Conservation (phyloP, 2,797 vertebrate species). For the Eospalax fontanierii region DNA sequence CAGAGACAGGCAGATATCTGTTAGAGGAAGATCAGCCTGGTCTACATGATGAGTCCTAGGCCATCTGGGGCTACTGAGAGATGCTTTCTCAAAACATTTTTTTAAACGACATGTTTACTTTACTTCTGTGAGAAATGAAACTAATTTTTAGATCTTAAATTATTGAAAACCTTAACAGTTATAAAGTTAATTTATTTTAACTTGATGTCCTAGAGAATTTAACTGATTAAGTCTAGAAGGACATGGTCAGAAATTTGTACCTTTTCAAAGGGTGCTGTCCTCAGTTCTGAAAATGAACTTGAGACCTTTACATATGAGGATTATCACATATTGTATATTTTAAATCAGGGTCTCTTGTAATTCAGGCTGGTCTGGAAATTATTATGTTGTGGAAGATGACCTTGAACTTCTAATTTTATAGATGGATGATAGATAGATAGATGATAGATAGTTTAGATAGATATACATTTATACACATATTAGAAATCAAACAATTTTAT, state of each 20-base stretch:
- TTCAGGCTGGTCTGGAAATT: background rate
- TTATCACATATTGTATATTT: background rate
- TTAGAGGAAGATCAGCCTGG: too few relatives aligned
- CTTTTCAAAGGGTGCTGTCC: too few relatives aligned
- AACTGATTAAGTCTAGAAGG: background rate
- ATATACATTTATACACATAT: too few relatives aligned
- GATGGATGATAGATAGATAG: too few relatives aligned
- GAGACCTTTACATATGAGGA: background rate
- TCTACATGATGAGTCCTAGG: too few relatives aligned
- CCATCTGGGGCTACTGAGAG: too few relatives aligned
- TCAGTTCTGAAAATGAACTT: background rate
- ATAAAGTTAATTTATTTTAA: background rate
- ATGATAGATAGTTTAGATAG: too few relatives aligned
- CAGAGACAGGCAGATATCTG: too few relatives aligned
- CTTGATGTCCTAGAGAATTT: background rate
- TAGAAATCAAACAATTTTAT: too few relatives aligned
- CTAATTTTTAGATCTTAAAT: background rate
- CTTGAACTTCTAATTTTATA: background rate
- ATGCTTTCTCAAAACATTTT: too few relatives aligned
- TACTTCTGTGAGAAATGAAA: background rate
- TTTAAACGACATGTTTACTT: background rate
- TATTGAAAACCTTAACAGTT: background rate
- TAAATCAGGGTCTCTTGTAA: background rate
- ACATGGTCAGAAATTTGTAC: background rate
- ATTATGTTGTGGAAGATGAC: background rate